Base-by-base conservation (phyloP, 2,888 invertebrate species). In the Eupeodes latifasciatus region DNA sequence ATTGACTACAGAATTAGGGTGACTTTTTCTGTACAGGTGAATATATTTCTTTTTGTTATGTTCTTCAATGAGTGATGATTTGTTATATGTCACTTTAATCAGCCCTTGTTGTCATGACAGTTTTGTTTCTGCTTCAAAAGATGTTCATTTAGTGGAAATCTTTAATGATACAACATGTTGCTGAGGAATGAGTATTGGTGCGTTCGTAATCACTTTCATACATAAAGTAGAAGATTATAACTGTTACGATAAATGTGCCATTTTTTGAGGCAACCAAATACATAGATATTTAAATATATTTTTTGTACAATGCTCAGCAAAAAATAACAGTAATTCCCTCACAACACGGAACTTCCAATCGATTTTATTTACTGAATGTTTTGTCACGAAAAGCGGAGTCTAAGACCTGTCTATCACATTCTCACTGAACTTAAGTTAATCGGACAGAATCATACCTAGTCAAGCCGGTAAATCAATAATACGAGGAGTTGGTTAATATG, bases 81-180 rank as follows among this genome's bases (percentile, higher is more conserved):
- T 44, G 66, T 55, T 12, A 34, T 53, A 27, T 81, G 77, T 62
- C 69, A 36, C 16, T 11, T 40, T 7, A 6, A 66, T 49, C 40
- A 77, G 66, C 47, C 14, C 51, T 75, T 69, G 79, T 79, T 83
- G 86, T 71, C 74, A 83, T 82, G 78, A 53, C 82, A 75, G 57
- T 53, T 67, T 47, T 67, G 16, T 76, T 86, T 83, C 69, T 79
- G 79, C 82, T 11, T 66, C 79, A 78, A 75, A 51, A 79, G 82
- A 75, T 86, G 83, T 47, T 83, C 86, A 86, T 83, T 86, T 86
- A 51, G 82, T 49, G 86, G 82, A 86, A 86, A 51, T 75, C 82
- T 86, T 86, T 86, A 86, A 86, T 86, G 83, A 86, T 71, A 59
- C 78, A 82, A 82, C 85, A 82, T 79, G 82, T 86, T 82, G 86